Evolutionary conservation across 2,797 vertebrate species (phyloP).

Genomic region (Clamator glandarius): DNA sequence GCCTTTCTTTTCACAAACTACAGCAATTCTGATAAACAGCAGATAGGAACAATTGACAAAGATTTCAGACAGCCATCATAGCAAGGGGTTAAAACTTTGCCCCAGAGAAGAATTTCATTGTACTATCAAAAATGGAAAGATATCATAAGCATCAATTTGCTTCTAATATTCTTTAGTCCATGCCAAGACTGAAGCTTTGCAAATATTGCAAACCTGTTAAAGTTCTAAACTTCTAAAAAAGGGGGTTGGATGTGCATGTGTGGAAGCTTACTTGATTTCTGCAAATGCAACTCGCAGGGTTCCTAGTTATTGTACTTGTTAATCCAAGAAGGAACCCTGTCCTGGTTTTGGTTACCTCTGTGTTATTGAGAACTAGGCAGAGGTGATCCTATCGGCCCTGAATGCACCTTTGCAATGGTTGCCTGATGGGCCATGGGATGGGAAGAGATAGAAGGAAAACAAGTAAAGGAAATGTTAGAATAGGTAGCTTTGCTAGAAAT

Average conservation of each 20-base stretch:
- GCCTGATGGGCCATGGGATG: background rate
- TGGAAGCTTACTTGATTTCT: background rate
- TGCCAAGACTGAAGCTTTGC: background rate
- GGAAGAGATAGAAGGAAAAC: background rate
- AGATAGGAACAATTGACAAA: background rate
- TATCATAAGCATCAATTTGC: background rate
- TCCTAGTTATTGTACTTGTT: background rate
- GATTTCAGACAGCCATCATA: background rate
- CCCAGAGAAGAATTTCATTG: background rate
- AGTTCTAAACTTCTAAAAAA: background rate
- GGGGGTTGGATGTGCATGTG: background rate
- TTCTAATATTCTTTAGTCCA: background rate
- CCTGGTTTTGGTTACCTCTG: background rate
- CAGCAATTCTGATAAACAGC: slow-evolving; percentile 19
- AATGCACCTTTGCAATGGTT: background rate
- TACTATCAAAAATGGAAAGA: background rate
- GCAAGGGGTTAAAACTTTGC: background rate
- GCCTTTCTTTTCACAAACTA: background rate
- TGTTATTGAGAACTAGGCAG: background rate
- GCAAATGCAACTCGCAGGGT: background rate
- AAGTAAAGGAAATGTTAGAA: too few relatives aligned
- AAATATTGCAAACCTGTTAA: background rate
- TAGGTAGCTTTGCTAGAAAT: too few relatives aligned
- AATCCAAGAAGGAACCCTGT: background rate
- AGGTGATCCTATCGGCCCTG: background rate